Base-by-base conservation (phyloP, 1,140 invertebrate species). In the Drosophila malerkotliana region DNA sequence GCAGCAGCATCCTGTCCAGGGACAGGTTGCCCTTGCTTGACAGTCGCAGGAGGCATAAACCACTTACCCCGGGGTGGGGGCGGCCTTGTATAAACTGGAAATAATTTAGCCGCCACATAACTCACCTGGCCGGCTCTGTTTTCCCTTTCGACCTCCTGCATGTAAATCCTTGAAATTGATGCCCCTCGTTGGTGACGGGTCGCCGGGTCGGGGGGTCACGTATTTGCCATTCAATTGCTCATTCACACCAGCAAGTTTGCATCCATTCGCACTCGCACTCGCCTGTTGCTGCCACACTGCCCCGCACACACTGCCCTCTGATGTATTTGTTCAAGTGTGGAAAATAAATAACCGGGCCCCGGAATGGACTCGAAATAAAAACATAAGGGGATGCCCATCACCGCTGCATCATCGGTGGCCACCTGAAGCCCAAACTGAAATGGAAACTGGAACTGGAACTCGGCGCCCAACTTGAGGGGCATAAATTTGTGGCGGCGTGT, bases 291-390 rank as follows among this genome's bases (percentile, higher is more conserved):
- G 57, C 60, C 66, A 59, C 72, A 53, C 14, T 14, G 12, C 9
- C 51, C 28, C n/a, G n/a, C 26, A 39, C 44, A 15, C 61, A 44
- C 12, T 14, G 12, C 9, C 51, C 28, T n/a, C 34, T 41, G 68
- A 64, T 66, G 55, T 57, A 52, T 74, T 64, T 74, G 64, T 74
- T 57, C 53, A 64, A 68, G 66, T 71, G 63, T 10, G 39, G 53
- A 53, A 58, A 58, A 66, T 53, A 63, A 73, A 73, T 62, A 73
- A 62, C 4, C 10, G 14, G 24, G 4, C 6, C 34, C 34, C 34
- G 4, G 34, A 37, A 37, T 12, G 10, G 34, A 37, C 12, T 37
- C 2, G 12, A 44, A 41, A 62, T 15, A 28, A 49, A 30, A 26
- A 26, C 34, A 15, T 41, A 28, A 28, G 26, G 26, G 4, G 5